phyloP scores from a whole-genome alignment of 2,888 invertebrate genomes.

The Campoplex nolae region DNA sequence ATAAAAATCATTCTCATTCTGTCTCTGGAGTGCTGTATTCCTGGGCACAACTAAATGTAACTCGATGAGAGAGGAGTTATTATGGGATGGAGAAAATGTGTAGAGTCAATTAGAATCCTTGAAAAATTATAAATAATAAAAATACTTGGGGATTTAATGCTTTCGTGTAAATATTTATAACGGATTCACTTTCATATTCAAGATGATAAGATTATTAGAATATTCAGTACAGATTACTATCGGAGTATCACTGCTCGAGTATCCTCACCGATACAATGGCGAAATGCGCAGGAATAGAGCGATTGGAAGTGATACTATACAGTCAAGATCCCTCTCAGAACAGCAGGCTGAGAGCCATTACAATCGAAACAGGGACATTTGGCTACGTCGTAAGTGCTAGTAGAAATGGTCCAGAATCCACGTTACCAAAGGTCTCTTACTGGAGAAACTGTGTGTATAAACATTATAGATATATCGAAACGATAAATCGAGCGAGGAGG shows the following conservation, averaged over 20 bases:
- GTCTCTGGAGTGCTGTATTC: no score
- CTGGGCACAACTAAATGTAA: no score
- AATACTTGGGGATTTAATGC: neutral
- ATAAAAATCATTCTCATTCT: no score
- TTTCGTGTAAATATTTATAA: neutral
- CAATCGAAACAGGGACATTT: slow-evolving; percentile 2
- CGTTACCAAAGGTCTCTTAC: neutral
- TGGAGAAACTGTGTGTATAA: neutral
- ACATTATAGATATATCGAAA: neutral
- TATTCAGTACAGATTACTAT: neutral
- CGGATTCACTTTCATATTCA: neutral
- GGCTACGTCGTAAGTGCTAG: slow-evolving; percentile 2
- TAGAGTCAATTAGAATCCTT: no score
- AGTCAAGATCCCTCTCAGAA: neutral
- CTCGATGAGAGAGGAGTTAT: neutral
- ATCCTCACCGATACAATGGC: neutral
- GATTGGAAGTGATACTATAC: neutral
- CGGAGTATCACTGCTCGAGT: neutral
- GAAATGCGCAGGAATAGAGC: neutral
- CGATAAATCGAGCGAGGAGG: neutral
- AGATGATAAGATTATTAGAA: neutral
- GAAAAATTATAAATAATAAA: neutral
- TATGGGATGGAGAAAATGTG: neutral
- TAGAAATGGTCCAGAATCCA: neutral
- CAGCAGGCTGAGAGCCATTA: slow-evolving; percentile 12